Evolutionary conservation across 2,888 invertebrate genomes (phyloP).

Genomic region (Trissolcus japonicus): DNA sequence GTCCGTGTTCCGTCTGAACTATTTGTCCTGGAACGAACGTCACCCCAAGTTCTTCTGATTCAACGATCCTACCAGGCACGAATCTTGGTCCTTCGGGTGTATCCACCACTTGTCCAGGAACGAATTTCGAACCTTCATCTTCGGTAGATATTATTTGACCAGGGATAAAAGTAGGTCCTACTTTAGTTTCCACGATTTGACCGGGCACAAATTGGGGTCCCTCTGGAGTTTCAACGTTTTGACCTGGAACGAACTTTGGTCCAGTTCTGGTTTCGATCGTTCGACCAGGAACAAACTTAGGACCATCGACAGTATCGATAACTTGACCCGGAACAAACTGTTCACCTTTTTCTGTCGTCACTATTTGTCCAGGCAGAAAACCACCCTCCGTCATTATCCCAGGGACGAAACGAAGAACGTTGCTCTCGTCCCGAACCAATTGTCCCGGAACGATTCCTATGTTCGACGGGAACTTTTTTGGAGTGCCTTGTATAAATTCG

Average conservation of each 20-base stretch:
- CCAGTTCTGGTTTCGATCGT: conserved; percentile 83
- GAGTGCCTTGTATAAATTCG: conserved; percentile 81
- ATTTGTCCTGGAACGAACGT: conserved; percentile 78
- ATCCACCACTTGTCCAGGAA: conserved; percentile 84
- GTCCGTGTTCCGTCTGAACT: conserved; percentile 77
- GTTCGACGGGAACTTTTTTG: conserved; percentile 77
- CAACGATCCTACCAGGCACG: conserved; percentile 77
- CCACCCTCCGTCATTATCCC: conserved; percentile 83
- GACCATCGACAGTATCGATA: conserved; percentile 82
- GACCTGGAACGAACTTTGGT: conserved; percentile 83
- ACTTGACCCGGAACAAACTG: conserved; percentile 85
- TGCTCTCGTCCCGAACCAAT: conserved; percentile 80
- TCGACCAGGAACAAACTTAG: conserved; percentile 87
- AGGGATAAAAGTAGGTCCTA: conserved; percentile 86
- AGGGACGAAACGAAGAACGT: conserved; percentile 82
- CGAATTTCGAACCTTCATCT: conserved; percentile 78
- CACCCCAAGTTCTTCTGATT: conserved; percentile 75
- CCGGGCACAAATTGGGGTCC: conserved; percentile 88
- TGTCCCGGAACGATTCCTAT: conserved; percentile 81
- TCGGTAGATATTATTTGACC: conserved; percentile 85
- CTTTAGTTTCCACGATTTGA: conserved; percentile 85
- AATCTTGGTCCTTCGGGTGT: conserved; percentile 83
- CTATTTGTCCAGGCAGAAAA: conserved; percentile 84
- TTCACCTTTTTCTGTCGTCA: conserved; percentile 83
- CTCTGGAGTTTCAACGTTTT: conserved; percentile 84